These are phyloP conservation scores for Noctilio leporinus DNA, from an alignment of 2,113 vertebrate genomes.

Conservation along the genomic window DNA sequence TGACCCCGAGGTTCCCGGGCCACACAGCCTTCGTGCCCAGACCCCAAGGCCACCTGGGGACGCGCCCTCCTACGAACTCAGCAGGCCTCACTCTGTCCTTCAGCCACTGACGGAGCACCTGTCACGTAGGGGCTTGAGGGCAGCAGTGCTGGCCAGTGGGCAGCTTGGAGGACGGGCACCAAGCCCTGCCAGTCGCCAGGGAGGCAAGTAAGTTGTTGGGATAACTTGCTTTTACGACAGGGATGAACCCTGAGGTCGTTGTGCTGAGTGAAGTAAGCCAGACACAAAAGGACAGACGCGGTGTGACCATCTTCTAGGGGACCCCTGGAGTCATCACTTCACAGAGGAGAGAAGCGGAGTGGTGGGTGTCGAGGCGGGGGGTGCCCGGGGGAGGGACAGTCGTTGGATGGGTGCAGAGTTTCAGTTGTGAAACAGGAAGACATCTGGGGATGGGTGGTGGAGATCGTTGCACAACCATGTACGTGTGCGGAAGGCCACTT, in stretches of 20 bases:
- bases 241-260: background rate
- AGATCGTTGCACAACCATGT: rapidly evolving
- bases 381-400: rapidly evolving
- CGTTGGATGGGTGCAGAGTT: rapidly evolving
- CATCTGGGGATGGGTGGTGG: rapidly evolving
- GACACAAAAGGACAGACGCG: background rate
- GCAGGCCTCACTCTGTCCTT: background rate
- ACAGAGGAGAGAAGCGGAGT: background rate
- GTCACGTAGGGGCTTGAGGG: rapidly evolving
- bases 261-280: background rate
- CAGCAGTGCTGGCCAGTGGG: background rate
- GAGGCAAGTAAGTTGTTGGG: background rate
- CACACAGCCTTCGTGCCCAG: rapidly evolving
- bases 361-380: rapidly evolving
- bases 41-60: background rate
- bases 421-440: too few relatives aligned
- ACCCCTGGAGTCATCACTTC: rapidly evolving
- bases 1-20: rapidly evolving
- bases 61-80: rapidly evolving
- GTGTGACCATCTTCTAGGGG: rapidly evolving
- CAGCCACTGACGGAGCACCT: background rate
- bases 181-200: rapidly evolving
- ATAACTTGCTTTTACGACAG: background rate
- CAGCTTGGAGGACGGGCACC: background rate
- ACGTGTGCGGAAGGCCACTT: rapidly evolving